Evolutionary conservation across 2,888 invertebrate species (phyloP).

Genomic region (Scaptomyza caliginosa): DNA sequence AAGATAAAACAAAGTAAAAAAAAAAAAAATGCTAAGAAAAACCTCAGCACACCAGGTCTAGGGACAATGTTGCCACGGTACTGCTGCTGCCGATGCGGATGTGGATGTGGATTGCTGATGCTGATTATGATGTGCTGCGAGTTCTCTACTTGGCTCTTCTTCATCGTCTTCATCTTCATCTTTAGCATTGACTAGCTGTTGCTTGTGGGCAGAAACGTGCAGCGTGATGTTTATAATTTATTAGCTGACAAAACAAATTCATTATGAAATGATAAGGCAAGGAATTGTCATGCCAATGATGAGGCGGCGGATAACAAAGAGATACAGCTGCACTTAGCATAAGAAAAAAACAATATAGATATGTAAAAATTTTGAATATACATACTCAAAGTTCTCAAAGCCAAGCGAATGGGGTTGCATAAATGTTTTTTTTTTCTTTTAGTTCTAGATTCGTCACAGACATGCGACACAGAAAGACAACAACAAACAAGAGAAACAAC

Average conservation of each 20-base stretch:
- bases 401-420: not conserved
- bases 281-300: conserved; percentile 65
- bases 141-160: conserved; percentile 7
- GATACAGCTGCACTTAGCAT: not conserved
- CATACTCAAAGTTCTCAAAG: not conserved
- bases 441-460: conserved; percentile 16
- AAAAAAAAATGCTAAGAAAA: conserved; percentile 23
- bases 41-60: conserved; percentile 29
- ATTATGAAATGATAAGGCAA: conserved; percentile 76
- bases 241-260: conserved; percentile 81
- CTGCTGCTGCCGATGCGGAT: conserved; percentile 35
- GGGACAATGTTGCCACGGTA: conserved; percentile 39
- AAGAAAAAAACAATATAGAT: not conserved
- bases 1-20: conserved; percentile 47
- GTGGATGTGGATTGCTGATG: conserved; percentile 42
- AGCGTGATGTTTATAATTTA: conserved; percentile 77
- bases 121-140: conserved; percentile 68
- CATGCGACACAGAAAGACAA: not conserved
- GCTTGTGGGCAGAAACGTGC: conserved; percentile 49
- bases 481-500: not conserved
- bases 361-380: too few relatives aligned
- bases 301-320: conserved; percentile 48
- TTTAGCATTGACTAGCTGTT: not conserved
- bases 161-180: not conserved
- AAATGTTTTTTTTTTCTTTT: not conserved